Evolutionary conservation across 2,888 invertebrate genomes (phyloP).

Genomic region (Elysia crispata): DNA sequence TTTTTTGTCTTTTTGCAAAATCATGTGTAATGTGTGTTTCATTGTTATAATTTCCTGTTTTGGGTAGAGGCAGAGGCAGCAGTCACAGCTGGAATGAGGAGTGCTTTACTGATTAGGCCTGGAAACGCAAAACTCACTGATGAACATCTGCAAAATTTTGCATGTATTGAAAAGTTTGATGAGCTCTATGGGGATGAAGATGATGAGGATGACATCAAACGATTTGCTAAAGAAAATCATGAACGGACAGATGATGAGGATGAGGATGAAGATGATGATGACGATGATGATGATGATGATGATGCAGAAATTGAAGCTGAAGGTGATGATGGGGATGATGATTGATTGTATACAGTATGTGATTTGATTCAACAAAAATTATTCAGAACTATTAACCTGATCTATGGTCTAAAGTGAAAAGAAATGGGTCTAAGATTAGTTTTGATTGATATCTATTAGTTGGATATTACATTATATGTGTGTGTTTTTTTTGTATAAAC

Average conservation of each 20-base stretch:
- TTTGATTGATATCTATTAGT: too few species aligned
- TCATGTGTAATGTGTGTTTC: too few species aligned
- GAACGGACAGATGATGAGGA: conserved; percentile 54
- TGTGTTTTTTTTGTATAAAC: too few species aligned
- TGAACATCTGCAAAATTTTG: conserved; percentile 77
- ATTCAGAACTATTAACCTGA: too few species aligned
- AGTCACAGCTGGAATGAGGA: conserved; percentile 84
- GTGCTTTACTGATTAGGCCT: conserved; percentile 85
- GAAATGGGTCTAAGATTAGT: too few species aligned
- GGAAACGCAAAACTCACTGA: conserved; percentile 86
- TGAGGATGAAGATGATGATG: conserved; percentile 59
- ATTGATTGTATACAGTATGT: conserved; percentile 27
- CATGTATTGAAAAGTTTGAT: conserved; percentile 69
- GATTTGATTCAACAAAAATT: too few species aligned
- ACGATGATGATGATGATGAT: conserved; percentile 59
- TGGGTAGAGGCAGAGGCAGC: conserved; percentile 82
- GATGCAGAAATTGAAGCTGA: conserved; percentile 61
- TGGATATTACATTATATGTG: too few species aligned
- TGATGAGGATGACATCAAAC: conserved; percentile 64
- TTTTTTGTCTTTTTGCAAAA: too few species aligned
- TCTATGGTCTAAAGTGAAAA: too few species aligned
- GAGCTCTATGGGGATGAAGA: conserved; percentile 71
- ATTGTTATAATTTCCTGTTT: too few species aligned
- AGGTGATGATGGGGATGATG: conserved; percentile 56
- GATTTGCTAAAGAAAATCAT: conserved; percentile 52